Evolutionary conservation across 2,888 invertebrate species (phyloP), one percentile per base, ranked within the genome.

Genomic region (Odontomyia ornata): DNA sequence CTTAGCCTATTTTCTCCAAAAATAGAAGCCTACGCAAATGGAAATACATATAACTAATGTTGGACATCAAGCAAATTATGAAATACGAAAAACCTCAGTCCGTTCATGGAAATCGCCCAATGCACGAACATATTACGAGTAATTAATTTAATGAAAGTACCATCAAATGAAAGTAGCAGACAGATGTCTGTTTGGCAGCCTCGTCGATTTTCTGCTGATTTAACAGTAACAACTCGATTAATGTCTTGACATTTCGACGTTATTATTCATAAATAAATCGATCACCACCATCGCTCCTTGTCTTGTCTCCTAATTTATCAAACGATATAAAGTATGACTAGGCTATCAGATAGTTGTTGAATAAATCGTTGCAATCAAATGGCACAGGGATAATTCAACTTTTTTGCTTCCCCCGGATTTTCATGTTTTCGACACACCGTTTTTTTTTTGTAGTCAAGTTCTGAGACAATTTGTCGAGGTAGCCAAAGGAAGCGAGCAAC

Each of bases 151-250:
- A 69, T 69, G 69, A 69, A 46, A 69, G 13, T 18, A 13, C 46
- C 47, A 46, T 46, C 25, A 23, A 69, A 47, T 15, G 46, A 47
- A 52, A 52, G 15, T 15, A n/a, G 15, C 52, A 4, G n/a, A 7
- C 15, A 27, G 25, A 4, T 27, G 28, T 25, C 62, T 27, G 62
- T 27, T 27, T 27, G 57, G 9, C 21, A 25, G 28, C 62, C 62
- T 1, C 18, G 65, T 36, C 65, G 65, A 65, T 65, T 69, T 69
- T 69, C 47, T 69, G 69, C 69, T 47, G 47, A 69, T 69, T 69
- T 69, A 13, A 1, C 69, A 23, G 18, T 15, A 46, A 30, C 69
- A 43, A 69, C 30, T 47, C 69, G 30, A 69, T 69, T 69, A 69
- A 69, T 69, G 69, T 47, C 47, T 47, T 15, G 30, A 69, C 69